These are phyloP conservation scores for Gallinago undulata DNA, from an alignment of 2,113 vertebrate species.

Conservation along the genomic window DNA sequence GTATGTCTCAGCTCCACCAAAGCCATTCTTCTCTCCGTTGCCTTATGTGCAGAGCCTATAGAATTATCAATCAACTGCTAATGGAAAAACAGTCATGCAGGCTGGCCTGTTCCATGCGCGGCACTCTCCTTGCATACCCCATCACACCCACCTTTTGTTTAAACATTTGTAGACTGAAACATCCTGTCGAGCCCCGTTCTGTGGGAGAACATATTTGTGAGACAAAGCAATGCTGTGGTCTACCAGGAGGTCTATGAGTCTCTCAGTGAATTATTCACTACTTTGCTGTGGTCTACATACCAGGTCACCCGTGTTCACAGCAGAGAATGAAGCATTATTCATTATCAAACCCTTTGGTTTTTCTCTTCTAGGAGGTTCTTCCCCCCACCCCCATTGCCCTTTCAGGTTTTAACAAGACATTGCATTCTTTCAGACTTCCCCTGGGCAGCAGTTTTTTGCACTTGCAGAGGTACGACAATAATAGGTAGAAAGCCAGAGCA, in stretches of 20 bases:
- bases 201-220: conserved; percentile 74
- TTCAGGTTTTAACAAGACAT: conserved; percentile 82
- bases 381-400: conserved; percentile 40
- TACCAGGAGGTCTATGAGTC: conserved; percentile 71
- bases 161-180: conserved; percentile 69
- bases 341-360: conserved; percentile 59
- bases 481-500: conserved; percentile 55
- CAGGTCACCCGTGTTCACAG: conserved; percentile 69
- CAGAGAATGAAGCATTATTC: conserved; percentile 70
- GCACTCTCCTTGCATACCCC: not conserved
- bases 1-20: not conserved
- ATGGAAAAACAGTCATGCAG: not conserved
- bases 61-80: conserved; percentile 41
- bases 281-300: conserved; percentile 68
- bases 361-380: conserved; percentile 59
- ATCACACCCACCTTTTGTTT: conserved; percentile 71
- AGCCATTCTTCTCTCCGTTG: not conserved
- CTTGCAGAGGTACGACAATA: conserved; percentile 58
- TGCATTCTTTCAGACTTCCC: conserved; percentile 79
- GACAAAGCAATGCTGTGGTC: conserved; percentile 71
- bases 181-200: conserved; percentile 63
- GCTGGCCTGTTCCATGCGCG: not conserved
- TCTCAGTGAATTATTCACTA: conserved; percentile 73
- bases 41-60: conserved; percentile 6
- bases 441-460: conserved; percentile 71